phyloP scores from a whole-genome alignment of 2,797 vertebrate species.

The Paguma larvata region DNA sequence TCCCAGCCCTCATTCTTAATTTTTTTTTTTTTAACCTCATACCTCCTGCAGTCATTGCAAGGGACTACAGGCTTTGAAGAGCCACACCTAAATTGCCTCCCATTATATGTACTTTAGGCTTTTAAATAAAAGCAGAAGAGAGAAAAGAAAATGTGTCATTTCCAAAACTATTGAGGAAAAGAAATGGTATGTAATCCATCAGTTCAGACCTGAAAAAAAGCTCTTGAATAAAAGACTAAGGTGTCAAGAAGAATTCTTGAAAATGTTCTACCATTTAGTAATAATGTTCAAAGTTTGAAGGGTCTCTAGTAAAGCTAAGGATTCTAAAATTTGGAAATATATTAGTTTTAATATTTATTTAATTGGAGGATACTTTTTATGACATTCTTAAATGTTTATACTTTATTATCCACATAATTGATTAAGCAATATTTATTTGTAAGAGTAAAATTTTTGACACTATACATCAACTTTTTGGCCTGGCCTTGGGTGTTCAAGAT shows the following conservation, averaged over 20 bases:
- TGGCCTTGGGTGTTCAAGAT: neutral
- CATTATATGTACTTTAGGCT: neutral
- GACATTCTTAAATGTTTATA: neutral
- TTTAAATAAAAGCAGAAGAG: neutral
- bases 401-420: neutral
- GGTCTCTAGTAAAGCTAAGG: neutral
- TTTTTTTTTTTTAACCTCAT: neutral
- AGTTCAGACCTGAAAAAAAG: neutral
- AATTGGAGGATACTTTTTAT: neutral
- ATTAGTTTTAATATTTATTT: neutral
- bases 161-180: constrained; percentile 40
- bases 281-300: neutral
- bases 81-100: neutral
- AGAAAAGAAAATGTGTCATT: constrained; percentile 8
- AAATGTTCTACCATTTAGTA: neutral
- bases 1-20: neutral
- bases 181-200: neutral
- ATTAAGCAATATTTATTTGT: neutral
- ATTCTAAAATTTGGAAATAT: constrained; percentile 9
- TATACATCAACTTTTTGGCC: neutral
- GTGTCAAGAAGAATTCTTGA: neutral
- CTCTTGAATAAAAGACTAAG: neutral
- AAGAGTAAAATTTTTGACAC: neutral
- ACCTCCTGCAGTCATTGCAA: neutral
- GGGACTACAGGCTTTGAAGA: neutral